These are phyloP conservation scores for Acronicta psi DNA, from an alignment of 2,888 invertebrate genomes.

Conservation along the genomic window DNA sequence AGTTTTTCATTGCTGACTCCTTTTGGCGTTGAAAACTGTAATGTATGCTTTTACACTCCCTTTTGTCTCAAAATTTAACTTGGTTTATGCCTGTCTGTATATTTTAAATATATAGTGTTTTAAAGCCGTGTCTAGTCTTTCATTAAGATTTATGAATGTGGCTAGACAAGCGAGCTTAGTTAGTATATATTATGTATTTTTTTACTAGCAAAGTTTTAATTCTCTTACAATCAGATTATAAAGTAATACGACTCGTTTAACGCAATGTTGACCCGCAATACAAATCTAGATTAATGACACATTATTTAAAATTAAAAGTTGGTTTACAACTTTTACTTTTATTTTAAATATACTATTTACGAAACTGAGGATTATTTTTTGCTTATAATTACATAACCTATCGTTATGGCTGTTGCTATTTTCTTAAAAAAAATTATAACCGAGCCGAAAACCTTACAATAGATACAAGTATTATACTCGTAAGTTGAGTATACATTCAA, in stretches of 20 bases:
- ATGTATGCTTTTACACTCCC: constrained; percentile 50
- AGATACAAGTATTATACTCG: no score
- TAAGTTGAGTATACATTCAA: background rate
- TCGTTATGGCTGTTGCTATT: no score
- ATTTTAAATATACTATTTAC: background rate
- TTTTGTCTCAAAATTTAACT: constrained; percentile 64
- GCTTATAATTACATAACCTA: no score
- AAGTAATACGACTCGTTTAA: constrained; percentile 14
- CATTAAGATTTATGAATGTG: constrained; percentile 49
- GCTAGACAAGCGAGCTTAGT: constrained; percentile 40
- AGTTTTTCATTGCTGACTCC: constrained; percentile 51
- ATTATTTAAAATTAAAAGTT: background rate
- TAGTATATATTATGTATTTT: constrained; percentile 22
- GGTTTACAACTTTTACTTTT: background rate
- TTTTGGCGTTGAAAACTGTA: constrained; percentile 54
- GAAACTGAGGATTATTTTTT: background rate
- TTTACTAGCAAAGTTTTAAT: constrained; percentile 24
- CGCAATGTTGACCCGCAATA: constrained; percentile 5
- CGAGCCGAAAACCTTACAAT: no score
- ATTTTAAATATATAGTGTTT: constrained; percentile 22
- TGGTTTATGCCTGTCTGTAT: constrained; percentile 33
- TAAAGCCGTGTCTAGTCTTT: constrained; percentile 36
- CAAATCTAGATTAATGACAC: background rate
- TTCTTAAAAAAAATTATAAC: no score
- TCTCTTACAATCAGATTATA: constrained; percentile 15